Conservation (phyloP, 2,888 invertebrate genomes). For the Helleia helle region DNA sequence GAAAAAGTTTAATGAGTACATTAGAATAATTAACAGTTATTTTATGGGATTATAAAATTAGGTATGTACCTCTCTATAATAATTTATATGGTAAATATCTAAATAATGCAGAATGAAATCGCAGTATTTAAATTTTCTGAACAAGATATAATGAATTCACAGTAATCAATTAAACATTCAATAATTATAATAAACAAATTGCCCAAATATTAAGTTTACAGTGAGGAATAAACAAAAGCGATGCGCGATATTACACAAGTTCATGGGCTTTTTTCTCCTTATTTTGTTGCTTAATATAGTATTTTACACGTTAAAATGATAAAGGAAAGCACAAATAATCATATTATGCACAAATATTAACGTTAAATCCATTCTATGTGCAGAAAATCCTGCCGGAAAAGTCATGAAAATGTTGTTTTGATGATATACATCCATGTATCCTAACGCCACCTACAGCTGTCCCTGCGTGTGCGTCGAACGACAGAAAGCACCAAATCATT, state of each 20-base stretch:
- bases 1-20: background rate
- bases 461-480: conserved; percentile 68
- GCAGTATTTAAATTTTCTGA: background rate
- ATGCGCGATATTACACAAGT: conserved; percentile 44
- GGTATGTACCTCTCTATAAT: no score
- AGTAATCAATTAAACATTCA: background rate
- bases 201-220: conserved; percentile 37
- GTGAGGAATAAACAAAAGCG: conserved; percentile 56
- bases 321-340: conserved; percentile 18
- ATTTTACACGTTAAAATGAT: conserved; percentile 20
- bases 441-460: conserved; percentile 74
- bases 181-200: conserved; percentile 23
- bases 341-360: conserved; percentile 24
- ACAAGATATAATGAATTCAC: background rate
- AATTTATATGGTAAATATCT: no score
- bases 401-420: conserved; percentile 71
- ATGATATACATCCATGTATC: conserved; percentile 44
- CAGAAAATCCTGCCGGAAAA: conserved; percentile 68
- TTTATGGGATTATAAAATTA: background rate
- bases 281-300: conserved; percentile 25
- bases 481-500: conserved; percentile 75
- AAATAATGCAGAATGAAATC: background rate
- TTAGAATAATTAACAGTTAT: background rate
- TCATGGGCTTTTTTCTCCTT: conserved; percentile 47
- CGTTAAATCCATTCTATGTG: conserved; percentile 39